phyloP scores from a whole-genome alignment of 2,113 vertebrate species.

The Myotis davidii region DNA sequence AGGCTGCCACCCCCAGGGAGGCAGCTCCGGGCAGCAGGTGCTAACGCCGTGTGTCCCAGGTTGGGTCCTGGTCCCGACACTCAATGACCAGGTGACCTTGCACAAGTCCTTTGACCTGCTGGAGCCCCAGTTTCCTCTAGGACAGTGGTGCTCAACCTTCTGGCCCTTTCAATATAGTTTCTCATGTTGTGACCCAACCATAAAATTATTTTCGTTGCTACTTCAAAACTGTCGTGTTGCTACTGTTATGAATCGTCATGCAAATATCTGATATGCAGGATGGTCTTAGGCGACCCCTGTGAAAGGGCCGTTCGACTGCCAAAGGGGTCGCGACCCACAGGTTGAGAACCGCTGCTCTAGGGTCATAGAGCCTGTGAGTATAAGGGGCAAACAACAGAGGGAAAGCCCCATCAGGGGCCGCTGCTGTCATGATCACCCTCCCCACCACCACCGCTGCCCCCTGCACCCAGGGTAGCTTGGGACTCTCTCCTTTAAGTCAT shows the following conservation, averaged over 20 bases:
- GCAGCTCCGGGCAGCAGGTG: background rate
- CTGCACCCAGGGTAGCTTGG: background rate
- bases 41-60: accelerated
- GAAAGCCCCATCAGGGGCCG: background rate
- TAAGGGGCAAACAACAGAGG: background rate
- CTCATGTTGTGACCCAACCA: too few relatives aligned
- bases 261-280: too few relatives aligned
- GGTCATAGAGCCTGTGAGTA: background rate
- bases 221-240: too few relatives aligned
- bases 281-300: too few relatives aligned
- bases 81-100: background rate
- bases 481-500: background rate
- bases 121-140: background rate
- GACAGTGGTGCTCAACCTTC: too few relatives aligned
- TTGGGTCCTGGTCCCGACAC: background rate
- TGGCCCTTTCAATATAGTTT: too few relatives aligned
- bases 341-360: background rate
- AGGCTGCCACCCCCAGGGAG: background rate
- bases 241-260: too few relatives aligned
- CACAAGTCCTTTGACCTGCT: background rate
- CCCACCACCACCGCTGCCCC: background rate
- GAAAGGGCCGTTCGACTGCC: too few relatives aligned
- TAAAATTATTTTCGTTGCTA: too few relatives aligned
- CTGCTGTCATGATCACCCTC: background rate
- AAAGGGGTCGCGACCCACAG: too few relatives aligned